Evolutionary conservation across 2,888 invertebrate genomes (phyloP).

Genomic region (Mesoligia furuncula): DNA sequence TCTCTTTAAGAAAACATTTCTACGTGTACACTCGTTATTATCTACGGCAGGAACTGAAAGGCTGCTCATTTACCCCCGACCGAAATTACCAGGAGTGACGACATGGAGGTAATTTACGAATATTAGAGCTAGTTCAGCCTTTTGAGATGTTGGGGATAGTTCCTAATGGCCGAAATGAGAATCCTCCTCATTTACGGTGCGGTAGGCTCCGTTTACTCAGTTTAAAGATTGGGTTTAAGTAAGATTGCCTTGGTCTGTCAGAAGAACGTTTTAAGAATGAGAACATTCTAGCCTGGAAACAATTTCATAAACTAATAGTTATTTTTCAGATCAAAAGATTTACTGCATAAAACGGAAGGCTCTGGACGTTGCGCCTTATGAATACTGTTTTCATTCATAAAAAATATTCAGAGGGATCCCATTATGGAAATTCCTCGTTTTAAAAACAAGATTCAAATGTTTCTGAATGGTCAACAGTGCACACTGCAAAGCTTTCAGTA

Average conservation of each 20-base stretch:
- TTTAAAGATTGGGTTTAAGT: slow-evolving; percentile 24
- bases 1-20: slow-evolving; percentile 53
- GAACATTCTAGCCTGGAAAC: not conserved
- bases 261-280: not conserved
- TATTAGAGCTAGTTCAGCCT: slow-evolving; percentile 53
- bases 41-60: slow-evolving; percentile 36
- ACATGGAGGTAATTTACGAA: slow-evolving; percentile 60
- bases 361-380: slow-evolving; percentile 19
- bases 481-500: slow-evolving; percentile 10
- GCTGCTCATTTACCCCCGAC: slow-evolving; percentile 49
- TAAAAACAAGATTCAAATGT: slow-evolving; percentile 37
- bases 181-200: slow-evolving; percentile 32
- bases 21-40: slow-evolving; percentile 49
- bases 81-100: slow-evolving; percentile 55
- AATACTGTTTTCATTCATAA: slow-evolving; percentile 46
- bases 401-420: slow-evolving; percentile 22
- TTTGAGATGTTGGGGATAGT: slow-evolving; percentile 49
- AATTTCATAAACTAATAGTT: not conserved
- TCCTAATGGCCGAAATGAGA: slow-evolving; percentile 47
- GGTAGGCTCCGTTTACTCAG: slow-evolving; percentile 24
- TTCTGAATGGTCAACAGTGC: slow-evolving; percentile 17
- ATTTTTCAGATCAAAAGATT: slow-evolving; percentile 12
- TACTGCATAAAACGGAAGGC: slow-evolving; percentile 1
- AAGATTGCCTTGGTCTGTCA: not conserved
- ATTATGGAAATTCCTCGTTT: slow-evolving; percentile 25